Conservation (phyloP, 2,888 invertebrate species). For the Drosophila affinis region DNA sequence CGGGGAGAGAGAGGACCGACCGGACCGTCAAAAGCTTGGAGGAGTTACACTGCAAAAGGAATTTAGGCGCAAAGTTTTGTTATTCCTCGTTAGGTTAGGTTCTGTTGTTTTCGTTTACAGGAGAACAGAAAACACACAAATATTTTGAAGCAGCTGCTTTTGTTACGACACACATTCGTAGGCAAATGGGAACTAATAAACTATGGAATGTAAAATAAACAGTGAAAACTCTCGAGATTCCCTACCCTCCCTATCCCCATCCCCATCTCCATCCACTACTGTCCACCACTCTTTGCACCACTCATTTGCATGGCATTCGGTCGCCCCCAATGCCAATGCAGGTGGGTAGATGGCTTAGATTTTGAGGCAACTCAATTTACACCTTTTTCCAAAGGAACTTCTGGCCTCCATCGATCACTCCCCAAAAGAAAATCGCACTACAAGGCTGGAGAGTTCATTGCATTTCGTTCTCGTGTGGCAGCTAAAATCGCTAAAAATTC, state of each 20-base stretch:
- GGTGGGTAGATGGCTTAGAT: not conserved
- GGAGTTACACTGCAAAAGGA: constrained; percentile 51
- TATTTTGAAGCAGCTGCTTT: not conserved
- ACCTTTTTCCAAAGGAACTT: not conserved
- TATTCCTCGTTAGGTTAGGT: not conserved
- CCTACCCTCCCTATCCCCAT: not conserved
- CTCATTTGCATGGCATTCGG: constrained; percentile 24
- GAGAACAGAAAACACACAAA: not conserved
- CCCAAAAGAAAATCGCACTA: not conserved
- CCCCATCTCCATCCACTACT: not conserved
- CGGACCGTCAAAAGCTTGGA: constrained; percentile 1
- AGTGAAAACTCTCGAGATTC: not conserved
- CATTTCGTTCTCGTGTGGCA: not conserved
- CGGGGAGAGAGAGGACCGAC: constrained; percentile 1
- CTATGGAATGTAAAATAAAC: not conserved
- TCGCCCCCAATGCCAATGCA: not conserved
- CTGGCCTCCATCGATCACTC: not conserved
- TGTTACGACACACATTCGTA: not conserved
- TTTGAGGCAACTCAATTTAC: not conserved
- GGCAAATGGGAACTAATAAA: not conserved
- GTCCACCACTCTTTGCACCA: not conserved
- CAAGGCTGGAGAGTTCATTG: constrained; percentile 25
- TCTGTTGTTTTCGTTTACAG: not conserved
- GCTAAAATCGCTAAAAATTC: constrained; percentile 15
- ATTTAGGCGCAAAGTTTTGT: not conserved